Conservation (phyloP, 2,888 invertebrate species). For the Mimumesa dahlbomi region DNA sequence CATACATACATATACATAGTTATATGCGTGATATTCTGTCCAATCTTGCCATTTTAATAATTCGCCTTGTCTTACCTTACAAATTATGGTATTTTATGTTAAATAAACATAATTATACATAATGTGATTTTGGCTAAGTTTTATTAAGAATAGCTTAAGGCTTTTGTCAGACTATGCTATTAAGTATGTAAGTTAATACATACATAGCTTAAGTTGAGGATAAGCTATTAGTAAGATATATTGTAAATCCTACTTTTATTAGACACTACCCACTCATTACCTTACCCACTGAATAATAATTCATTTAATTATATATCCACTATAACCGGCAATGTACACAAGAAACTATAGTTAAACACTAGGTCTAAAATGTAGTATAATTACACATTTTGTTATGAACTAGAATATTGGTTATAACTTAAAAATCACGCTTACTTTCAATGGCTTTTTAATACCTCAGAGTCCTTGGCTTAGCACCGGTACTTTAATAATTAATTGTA, state of each 20-base stretch:
- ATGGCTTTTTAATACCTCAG: slow-evolving; percentile 21
- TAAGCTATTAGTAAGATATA: slow-evolving; percentile 64
- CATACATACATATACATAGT: slow-evolving; percentile 47
- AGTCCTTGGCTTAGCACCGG: slow-evolving; percentile 33
- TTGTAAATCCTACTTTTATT: slow-evolving; percentile 58
- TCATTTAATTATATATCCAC: slow-evolving; percentile 51
- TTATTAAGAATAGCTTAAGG: slow-evolving; percentile 72
- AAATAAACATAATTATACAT: slow-evolving; percentile 42
- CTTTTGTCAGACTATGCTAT: slow-evolving; percentile 66
- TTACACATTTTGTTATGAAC: slow-evolving; percentile 14
- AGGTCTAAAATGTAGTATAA: slow-evolving; percentile 28
- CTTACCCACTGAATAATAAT: slow-evolving; percentile 34
- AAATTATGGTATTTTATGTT: slow-evolving; percentile 49
- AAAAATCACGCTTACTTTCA: slow-evolving; percentile 26
- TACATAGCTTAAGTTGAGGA: slow-evolving; percentile 72
- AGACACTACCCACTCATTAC: slow-evolving; percentile 56
- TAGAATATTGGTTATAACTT: slow-evolving; percentile 24
- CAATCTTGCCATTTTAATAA: slow-evolving; percentile 41
- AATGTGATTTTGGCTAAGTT: slow-evolving; percentile 53
- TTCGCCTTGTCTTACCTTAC: slow-evolving; percentile 51
- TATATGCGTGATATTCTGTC: slow-evolving; percentile 36
- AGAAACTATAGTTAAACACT: slow-evolving; percentile 27
- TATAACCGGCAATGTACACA: slow-evolving; percentile 33
- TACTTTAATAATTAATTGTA: slow-evolving; percentile 31
- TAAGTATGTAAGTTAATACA: slow-evolving; percentile 70